Evolutionary conservation across 2,888 invertebrate species (phyloP), one percentile per base, ranked within the genome.

Genomic region (Protonemura montana): DNA sequence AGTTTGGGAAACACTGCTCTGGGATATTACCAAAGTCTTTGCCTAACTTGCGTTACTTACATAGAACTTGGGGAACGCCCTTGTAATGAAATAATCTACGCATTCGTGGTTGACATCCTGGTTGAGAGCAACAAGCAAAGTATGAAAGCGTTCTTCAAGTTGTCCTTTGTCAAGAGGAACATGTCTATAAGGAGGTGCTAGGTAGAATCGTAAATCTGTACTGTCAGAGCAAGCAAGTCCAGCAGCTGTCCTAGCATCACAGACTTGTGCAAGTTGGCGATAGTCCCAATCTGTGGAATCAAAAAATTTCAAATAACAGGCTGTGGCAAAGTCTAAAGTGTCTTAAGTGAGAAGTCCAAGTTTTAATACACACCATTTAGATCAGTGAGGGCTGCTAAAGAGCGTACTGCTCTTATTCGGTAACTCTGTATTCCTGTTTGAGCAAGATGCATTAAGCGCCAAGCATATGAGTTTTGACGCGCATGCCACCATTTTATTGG

Each of bases 201-300:
- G 91, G 90, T 98, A 97, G 90, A 96, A 95, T 85, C 95, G 93
- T 21, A 93, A 91, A 91, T 97, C 96, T 0, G 94, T 95, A 77
- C 94, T 94, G 76, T 92, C 91, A 0, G 94, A 94, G 88, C 97
- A 93, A 0, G 98, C 97, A 85, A 98, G 92, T 0, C 95, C 94
- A 0, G 97, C 94, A 0, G 96, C 95, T 0, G 97, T 97, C 88
- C 94, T 93, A 82, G 94, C 93, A 91, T 97, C 96, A 89, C 96
- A 93, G 88, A 95, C 95, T 91, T 97, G 96, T 5, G 97, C 96
- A 87, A 98, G 93, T 89, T 95, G 94, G 85, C 93, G 92, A 90
- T 94, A 96, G 89, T 96, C 92, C 89, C 92, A 92, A 88, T 92
- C 93, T 94, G 88, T 88, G n/a, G n/a, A 90, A 90, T 41, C 5